These are phyloP conservation scores for Mormyrus lacerda DNA, from an alignment of 2,113 vertebrate genomes.

Conservation along the genomic window DNA sequence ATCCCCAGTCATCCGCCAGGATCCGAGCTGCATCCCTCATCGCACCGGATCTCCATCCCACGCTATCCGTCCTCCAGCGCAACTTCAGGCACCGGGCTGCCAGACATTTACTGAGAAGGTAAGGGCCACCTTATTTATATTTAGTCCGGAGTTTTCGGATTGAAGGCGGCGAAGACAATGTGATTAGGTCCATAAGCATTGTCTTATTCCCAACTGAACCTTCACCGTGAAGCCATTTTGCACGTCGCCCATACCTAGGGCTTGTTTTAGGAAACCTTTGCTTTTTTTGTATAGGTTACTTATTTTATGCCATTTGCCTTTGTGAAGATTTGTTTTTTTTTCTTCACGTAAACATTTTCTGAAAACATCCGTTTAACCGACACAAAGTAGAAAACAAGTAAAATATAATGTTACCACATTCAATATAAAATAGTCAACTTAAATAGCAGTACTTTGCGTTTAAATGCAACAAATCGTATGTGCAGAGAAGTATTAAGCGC, in stretches of 20 bases:
- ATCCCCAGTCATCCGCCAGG: not conserved
- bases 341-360: not conserved
- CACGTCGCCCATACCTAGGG: not conserved
- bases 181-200: not conserved
- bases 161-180: not conserved
- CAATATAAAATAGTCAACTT: not conserved
- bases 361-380: not conserved
- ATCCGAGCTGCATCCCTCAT: not conserved
- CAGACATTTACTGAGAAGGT: not conserved
- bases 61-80: not conserved
- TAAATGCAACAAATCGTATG: not conserved
- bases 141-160: not conserved
- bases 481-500: not conserved
- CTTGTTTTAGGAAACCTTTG: not conserved
- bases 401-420: not conserved
- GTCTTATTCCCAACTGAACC: not conserved
- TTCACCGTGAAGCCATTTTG: slow-evolving; percentile 19
- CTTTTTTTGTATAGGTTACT: not conserved
- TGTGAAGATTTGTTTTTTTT: not conserved
- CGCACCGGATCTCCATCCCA: not conserved
- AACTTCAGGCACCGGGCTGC: not conserved
- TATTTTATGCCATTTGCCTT: not conserved
- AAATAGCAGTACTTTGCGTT: not conserved
- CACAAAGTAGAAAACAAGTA: not conserved
- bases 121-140: not conserved